Base-by-base conservation (phyloP, 2,797 vertebrate genomes). In the Myotis findleyi region DNA sequence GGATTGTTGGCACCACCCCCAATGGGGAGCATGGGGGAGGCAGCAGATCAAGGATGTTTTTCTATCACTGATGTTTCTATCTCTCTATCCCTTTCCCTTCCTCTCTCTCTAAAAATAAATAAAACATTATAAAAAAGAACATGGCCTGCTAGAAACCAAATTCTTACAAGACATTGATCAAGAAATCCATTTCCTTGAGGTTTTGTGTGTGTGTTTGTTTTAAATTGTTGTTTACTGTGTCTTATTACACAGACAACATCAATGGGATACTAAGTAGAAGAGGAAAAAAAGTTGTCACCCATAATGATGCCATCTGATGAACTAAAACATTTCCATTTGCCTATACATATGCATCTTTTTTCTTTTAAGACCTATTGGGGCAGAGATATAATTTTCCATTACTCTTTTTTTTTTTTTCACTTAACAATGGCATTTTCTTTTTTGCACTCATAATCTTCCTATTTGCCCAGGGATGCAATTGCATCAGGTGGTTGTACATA, bases 341-440 rank as follows among this genome's bases (percentile, higher is more conserved):
- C n/a, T 41, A 7, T 18, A 30, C 57, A 36, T 6, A 7, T n/a
- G 41, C 2, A 18, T 66, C 44, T 76, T 93, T 94, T 80, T 77
- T 53, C n/a, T 27, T 3, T 14, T 55, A 51, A 51, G 47, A 55
- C 4, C 30, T 66, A 68, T 23, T n/a, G 47, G 44, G 9, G 25
- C n/a, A 87, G n/a, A 84, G 51, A 82, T 13, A 88, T 10, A 68
- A 36, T 80, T 86, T 69, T 81, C 23, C 75, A 80, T 75, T 0
- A 0, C 1, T 80, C 21, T 55, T 85, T 89, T 81, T 57, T 12
- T 47, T 47, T 47, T 47, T 47, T 53, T 64, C 55, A 55, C 18
- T 85, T 83, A 64, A 89, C 41, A 30, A 90, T 82, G 57, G 41
- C 20, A 16, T 90, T 86, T 68, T 77, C 73, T 84, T 75, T 81